A percentile compares a stretch with the other conserved stretches of the same genome.
Evolutionary conservation across 1,140 invertebrate genomes (phyloP).

Genomic region (Battus philenor): DNA sequence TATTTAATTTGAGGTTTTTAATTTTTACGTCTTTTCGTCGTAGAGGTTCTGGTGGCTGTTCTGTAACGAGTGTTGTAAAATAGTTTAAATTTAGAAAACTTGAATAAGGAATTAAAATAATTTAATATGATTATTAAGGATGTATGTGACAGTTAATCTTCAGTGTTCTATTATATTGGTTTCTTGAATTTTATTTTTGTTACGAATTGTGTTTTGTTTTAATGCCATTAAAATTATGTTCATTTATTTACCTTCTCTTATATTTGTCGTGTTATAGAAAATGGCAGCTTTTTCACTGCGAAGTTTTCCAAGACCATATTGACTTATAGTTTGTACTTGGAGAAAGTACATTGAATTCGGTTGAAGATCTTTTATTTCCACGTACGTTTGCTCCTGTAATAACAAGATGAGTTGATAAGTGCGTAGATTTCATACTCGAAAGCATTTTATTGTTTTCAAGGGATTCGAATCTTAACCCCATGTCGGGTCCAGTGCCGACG

Average conservation of each 20-base stretch:
- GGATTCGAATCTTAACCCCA: no score
- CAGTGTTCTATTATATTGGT: no score
- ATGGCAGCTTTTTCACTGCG: constrained; percentile 81
- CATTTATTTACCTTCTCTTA: constrained; percentile 40
- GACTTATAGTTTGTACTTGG: constrained; percentile 82
- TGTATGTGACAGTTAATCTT: no score
- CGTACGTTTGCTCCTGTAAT: constrained; percentile 77
- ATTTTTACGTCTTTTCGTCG: constrained; percentile 49
- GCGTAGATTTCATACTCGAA: no score
- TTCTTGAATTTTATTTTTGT: no score
- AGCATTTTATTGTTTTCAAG: no score
- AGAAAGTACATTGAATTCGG: constrained; percentile 82
- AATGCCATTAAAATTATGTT: constrained; percentile 1
- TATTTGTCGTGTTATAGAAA: constrained; percentile 80
- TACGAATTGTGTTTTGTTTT: no score
- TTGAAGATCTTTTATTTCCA: constrained; percentile 78
- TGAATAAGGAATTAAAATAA: no score
- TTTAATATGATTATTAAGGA: no score
- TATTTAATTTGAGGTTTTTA: constrained; percentile 67
- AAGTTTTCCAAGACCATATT: constrained; percentile 79
- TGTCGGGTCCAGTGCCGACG: no score
- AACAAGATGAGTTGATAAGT: no score
- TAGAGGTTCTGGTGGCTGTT: constrained; percentile 36
- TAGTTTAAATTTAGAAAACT: no score
- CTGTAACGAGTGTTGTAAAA: constrained; percentile 27